These are phyloP conservation scores for Ormyrus nitidulus DNA, from an alignment of 2,888 invertebrate species.

Conservation along the genomic window DNA sequence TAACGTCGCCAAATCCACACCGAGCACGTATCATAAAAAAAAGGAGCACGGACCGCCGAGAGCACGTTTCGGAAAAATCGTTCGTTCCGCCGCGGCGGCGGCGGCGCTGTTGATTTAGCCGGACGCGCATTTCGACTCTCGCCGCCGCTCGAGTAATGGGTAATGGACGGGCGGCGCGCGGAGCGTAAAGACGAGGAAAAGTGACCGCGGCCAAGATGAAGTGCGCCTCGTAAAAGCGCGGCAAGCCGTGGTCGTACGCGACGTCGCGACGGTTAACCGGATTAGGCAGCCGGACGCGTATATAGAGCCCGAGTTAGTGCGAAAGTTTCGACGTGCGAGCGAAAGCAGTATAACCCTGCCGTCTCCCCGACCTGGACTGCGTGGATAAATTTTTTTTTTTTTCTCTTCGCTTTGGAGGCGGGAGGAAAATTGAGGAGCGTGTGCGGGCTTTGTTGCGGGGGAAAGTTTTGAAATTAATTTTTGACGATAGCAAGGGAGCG, in stretches of 20 bases:
- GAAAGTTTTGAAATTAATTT: too few relatives aligned
- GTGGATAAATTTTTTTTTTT: conserved; percentile 16
- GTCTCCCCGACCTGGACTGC: too few relatives aligned
- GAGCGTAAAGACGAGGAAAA: conserved; percentile 18
- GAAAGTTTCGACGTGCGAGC: conserved; percentile 26
- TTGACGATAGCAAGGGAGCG: too few relatives aligned
- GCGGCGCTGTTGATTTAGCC: conserved; percentile 24
- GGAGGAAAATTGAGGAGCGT: too few relatives aligned
- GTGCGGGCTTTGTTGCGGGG: too few relatives aligned
- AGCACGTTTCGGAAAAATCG: conserved; percentile 1
- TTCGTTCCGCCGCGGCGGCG: background rate
- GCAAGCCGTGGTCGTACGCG: conserved; percentile 20
- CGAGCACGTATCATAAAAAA: background rate
- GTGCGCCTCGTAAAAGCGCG: conserved; percentile 46
- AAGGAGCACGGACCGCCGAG: background rate
- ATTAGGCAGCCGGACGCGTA: conserved; percentile 28
- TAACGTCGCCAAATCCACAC: conserved; percentile 4
- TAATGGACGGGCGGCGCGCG: background rate
- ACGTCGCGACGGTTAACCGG: conserved; percentile 42
- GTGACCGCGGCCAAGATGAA: conserved; percentile 18
- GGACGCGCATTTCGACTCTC: too few relatives aligned
- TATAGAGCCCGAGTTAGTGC: conserved; percentile 3
- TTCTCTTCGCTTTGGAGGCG: background rate
- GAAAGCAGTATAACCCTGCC: background rate
- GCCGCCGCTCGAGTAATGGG: background rate